phyloP scores from a whole-genome alignment of 2,888 invertebrate species.

The Molanna angustata region DNA sequence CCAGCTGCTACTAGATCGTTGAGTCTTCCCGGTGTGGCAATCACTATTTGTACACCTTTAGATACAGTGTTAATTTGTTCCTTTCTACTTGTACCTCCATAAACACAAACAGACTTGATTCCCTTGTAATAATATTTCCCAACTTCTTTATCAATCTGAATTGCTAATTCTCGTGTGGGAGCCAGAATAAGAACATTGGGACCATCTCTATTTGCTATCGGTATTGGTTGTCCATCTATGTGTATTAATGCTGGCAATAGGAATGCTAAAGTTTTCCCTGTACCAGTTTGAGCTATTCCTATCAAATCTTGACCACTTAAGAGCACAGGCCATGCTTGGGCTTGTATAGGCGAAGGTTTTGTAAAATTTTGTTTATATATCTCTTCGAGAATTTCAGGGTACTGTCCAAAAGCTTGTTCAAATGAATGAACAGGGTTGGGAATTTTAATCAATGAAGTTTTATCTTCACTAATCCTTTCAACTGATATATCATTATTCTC shows the following conservation, averaged over 20 bases:
- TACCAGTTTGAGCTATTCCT: slow-evolving; percentile 94
- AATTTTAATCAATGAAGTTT: slow-evolving; percentile 43
- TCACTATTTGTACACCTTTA: slow-evolving; percentile 88
- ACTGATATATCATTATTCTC: slow-evolving; percentile 75
- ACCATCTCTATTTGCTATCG: slow-evolving; percentile 69
- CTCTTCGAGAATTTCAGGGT: slow-evolving; percentile 80
- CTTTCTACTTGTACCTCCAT: slow-evolving; percentile 83
- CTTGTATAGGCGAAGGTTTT: slow-evolving; percentile 87
- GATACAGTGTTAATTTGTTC: slow-evolving; percentile 73
- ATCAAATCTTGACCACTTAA: slow-evolving; percentile 90
- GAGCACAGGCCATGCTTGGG: slow-evolving; percentile 93
- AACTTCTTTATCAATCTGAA: slow-evolving; percentile 91
- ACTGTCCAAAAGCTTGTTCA: slow-evolving; percentile 76
- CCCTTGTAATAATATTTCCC: slow-evolving; percentile 83
- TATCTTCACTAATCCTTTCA: slow-evolving; percentile 4
- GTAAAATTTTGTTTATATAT: slow-evolving; percentile 77
- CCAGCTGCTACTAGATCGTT: slow-evolving; percentile 81
- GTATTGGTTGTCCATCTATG: slow-evolving; percentile 80
- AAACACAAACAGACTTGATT: slow-evolving; percentile 88
- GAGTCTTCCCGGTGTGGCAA: slow-evolving; percentile 91
- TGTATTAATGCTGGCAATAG: slow-evolving; percentile 90
- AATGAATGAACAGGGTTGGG: slow-evolving; percentile 80
- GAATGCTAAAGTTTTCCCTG: slow-evolving; percentile 94
- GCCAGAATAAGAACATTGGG: slow-evolving; percentile 87
- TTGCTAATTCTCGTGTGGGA: slow-evolving; percentile 89